phyloP scores from a whole-genome alignment of 1,140 invertebrate species.

The Notospermus geniculatus region DNA sequence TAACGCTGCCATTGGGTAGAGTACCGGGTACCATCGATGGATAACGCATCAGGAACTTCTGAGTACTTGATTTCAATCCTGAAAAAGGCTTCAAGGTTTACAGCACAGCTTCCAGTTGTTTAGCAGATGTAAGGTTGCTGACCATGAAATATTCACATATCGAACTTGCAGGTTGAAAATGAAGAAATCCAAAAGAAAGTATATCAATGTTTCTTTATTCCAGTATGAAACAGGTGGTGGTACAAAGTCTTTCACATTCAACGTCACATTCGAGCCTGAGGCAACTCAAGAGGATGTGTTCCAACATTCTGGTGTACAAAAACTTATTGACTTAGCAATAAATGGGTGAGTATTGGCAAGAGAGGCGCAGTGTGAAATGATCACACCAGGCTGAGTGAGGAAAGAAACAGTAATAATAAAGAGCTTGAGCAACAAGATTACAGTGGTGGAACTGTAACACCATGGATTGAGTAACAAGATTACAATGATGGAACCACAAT shows the following conservation, averaged over 20 bases:
- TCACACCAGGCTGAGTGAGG: no score
- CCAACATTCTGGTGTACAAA: conserved; percentile 52
- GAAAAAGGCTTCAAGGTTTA: neutral
- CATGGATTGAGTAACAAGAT: no score
- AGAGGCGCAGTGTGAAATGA: no score
- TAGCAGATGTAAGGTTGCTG: neutral
- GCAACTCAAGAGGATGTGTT: conserved; percentile 50
- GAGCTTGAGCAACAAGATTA: no score
- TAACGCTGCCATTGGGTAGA: no score
- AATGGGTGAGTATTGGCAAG: conserved; percentile 38
- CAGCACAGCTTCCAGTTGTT: neutral
- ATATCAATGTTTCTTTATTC: conserved; percentile 15
- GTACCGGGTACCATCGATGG: no score
- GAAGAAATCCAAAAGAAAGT: neutral
- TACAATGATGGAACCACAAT: no score
- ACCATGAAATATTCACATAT: neutral
- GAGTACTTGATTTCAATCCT: neutral
- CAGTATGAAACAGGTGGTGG: conserved; percentile 38
- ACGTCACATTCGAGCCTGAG: conserved; percentile 52
- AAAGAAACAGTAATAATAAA: no score
- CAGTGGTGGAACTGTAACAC: no score
- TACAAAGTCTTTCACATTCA: conserved; percentile 42
- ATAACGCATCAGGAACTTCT: neutral
- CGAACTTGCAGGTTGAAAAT: neutral
- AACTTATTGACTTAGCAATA: conserved; percentile 51